Conservation (phyloP, 2,113 vertebrate genomes). For the Candoia aspera region DNA sequence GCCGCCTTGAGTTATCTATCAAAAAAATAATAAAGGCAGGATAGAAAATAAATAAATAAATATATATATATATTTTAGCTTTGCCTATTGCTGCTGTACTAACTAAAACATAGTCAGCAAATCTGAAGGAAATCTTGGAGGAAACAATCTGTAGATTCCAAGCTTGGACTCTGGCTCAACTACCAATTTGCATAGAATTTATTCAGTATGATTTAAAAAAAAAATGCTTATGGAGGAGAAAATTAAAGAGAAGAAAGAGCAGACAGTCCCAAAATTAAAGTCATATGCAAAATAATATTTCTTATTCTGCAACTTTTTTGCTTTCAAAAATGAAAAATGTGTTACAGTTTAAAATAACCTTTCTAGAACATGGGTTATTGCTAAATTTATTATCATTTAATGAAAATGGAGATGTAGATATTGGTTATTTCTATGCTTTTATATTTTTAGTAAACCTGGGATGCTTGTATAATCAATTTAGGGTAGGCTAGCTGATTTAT, state of each 20-base stretch:
- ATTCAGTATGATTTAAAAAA: neutral
- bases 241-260: neutral
- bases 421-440: neutral
- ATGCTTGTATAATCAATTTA: neutral
- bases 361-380: neutral
- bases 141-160: neutral
- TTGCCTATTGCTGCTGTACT: neutral
- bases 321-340: constrained; percentile 15
- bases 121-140: neutral
- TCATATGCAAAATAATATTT: neutral
- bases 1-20: too few species aligned
- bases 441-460: neutral
- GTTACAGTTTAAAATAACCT: neutral
- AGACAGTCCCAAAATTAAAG: neutral
- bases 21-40: too few species aligned
- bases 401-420: accelerated
- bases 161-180: neutral
- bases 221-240: neutral
- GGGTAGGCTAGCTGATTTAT: neutral
- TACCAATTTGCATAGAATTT: neutral
- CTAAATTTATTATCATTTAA: neutral
- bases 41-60: too few species aligned
- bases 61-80: too few species aligned
- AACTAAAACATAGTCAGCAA: neutral
- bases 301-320: neutral